Conservation (phyloP, 2,797 vertebrate genomes). For the Erpetoichthys calabaricus region DNA sequence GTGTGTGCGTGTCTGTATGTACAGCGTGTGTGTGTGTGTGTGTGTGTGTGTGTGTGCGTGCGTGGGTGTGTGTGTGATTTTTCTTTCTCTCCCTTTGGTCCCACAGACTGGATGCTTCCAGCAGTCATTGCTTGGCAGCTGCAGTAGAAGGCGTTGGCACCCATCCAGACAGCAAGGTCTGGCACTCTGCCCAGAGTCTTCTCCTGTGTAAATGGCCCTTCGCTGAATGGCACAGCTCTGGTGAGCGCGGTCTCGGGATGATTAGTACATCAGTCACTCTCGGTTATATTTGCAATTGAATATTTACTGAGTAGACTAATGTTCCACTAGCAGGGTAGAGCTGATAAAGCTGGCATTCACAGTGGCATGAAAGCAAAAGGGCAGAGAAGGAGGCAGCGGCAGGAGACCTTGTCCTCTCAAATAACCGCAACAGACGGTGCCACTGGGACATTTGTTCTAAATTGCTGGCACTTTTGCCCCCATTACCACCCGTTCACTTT, state of each 20-base stretch:
- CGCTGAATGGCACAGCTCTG: constrained; percentile 34
- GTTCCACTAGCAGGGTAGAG: constrained; percentile 25
- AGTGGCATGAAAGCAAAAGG: too few species aligned
- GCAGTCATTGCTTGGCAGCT: constrained; percentile 43
- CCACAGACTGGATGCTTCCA: constrained; percentile 49
- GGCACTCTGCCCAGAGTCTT: constrained; percentile 39
- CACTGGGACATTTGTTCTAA: too few species aligned
- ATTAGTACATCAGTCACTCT: constrained; percentile 42
- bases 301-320: constrained; percentile 22
- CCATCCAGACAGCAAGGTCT: constrained; percentile 35
- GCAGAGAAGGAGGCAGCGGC: too few species aligned
- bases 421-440: too few species aligned
- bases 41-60: constrained; percentile 8
- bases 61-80: constrained; percentile 19
- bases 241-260: constrained; percentile 41
- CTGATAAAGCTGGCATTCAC: too few species aligned
- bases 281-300: constrained; percentile 52
- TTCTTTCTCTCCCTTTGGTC: constrained; percentile 26
- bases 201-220: constrained; percentile 13
- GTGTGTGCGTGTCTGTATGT: neutral
- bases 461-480: too few species aligned
- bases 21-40: too few species aligned
- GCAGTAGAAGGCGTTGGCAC: constrained; percentile 15
- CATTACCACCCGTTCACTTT: too few species aligned
- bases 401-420: too few species aligned